These are phyloP conservation scores for Phymatocera aterrima DNA, from an alignment of 2,888 invertebrate genomes.

Conservation along the genomic window DNA sequence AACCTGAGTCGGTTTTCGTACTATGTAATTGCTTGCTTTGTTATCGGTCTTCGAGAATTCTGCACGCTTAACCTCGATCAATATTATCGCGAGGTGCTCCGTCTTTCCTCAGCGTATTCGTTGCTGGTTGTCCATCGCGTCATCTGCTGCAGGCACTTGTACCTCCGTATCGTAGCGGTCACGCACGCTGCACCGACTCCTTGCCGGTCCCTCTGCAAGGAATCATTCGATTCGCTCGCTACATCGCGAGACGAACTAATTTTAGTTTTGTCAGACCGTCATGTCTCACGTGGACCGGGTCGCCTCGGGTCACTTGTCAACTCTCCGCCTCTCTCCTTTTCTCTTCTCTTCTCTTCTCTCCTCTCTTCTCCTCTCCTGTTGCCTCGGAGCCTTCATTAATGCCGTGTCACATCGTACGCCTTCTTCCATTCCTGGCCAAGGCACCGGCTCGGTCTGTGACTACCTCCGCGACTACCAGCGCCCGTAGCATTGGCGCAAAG, in stretches of 20 bases:
- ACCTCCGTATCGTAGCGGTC: slow-evolving; percentile 18
- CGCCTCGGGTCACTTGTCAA: slow-evolving; percentile 48
- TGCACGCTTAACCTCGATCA: neutral
- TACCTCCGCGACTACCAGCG: slow-evolving; percentile 40
- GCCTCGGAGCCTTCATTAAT: slow-evolving; percentile 57
- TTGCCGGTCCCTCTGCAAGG: slow-evolving; percentile 6
- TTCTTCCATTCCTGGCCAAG: slow-evolving; percentile 33
- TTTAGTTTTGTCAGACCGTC: slow-evolving; percentile 57
- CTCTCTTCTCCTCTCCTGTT: slow-evolving; percentile 48
- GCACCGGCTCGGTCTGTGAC: slow-evolving; percentile 26
- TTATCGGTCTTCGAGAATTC: slow-evolving; percentile 5
- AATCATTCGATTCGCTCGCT: slow-evolving; percentile 48
- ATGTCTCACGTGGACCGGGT: slow-evolving; percentile 47
- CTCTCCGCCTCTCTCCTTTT: slow-evolving; percentile 45
- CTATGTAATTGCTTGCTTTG: neutral
- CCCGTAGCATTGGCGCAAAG: slow-evolving; percentile 41
- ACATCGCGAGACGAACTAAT: slow-evolving; percentile 57
- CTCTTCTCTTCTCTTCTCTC: slow-evolving; percentile 47
- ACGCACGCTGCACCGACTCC: slow-evolving; percentile 19
- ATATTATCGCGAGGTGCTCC: slow-evolving; percentile 18
- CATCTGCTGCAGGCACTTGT: slow-evolving; percentile 3
- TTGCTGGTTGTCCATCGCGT: neutral
- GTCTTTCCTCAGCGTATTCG: slow-evolving; percentile 25
- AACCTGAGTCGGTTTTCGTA: neutral
- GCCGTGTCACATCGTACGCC: slow-evolving; percentile 57